Evolutionary conservation across 2,888 invertebrate genomes (phyloP), one percentile per base, ranked within the genome.

Genomic region (Watsonalla binaria): DNA sequence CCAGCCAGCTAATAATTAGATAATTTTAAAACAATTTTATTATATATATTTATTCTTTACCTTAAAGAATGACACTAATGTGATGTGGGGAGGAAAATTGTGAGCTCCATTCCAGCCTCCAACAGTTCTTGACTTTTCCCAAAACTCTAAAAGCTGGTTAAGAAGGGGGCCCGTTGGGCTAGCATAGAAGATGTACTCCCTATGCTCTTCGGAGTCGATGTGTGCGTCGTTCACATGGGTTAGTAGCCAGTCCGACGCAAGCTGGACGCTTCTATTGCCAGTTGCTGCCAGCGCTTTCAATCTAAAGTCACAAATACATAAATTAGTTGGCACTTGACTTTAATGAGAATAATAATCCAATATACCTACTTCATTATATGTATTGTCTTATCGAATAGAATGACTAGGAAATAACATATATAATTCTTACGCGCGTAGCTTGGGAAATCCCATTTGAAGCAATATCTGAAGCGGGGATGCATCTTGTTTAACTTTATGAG

Each of bases 101-200:
- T 97, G 97, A 0, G 97, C 97, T 24, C 96, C 96, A 86, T 97
- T 98, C 96, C 97, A 96, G 6, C 96, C 96, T 72, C 94, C 94
- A 9, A 93, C 82, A 39, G 92, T 86, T 66, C 94, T 93, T 0
- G 96, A 96, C 73, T 95, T 95, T 0, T 93, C 90, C 96, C 96
- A 96, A 81, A 96, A 97, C 51, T 93, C 92, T 51, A 94, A 92
- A 15, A 96, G 82, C 71, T 95, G 94, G 53, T 94, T 93, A 0
- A 95, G 85, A 61, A 97, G 92, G 0, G 92, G 86, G 2, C 96
- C 96, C 0, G 94, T 95, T 1, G 98, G 98, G 76, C 96, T 97
- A 2, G 95, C 94, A 78, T 97, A 97, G 47, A 98, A 88, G 54
- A 97, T 95, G 73, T 97, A 98, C 82, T 98, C 97, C 59, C 98